phyloP scores from a whole-genome alignment of 1,140 invertebrate genomes.

The Trichonephila inaurata region DNA sequence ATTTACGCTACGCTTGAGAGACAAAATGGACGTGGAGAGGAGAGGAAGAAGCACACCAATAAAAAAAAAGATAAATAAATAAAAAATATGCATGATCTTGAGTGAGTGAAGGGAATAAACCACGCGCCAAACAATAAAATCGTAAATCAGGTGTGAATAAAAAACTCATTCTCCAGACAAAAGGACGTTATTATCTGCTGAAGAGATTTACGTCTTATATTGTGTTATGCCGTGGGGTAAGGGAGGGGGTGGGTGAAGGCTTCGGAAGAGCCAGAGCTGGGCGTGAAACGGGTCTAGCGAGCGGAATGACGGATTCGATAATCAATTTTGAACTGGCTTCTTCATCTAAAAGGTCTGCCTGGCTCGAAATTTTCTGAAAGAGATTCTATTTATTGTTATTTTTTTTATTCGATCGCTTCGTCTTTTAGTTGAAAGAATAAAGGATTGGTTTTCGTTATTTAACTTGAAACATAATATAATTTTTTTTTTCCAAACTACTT shows the following conservation, averaged over 20 bases:
- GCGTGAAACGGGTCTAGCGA: neutral
- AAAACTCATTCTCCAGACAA: conserved; percentile 48
- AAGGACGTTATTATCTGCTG: conserved; percentile 39
- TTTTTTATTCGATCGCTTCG: too few relatives aligned
- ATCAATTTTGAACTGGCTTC: conserved; percentile 49
- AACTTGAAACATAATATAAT: neutral
- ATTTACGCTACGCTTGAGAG: conserved; percentile 35
- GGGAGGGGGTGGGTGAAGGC: neutral
- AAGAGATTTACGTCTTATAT: conserved; percentile 65
- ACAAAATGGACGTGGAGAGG: neutral
- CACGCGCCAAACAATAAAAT: conserved; percentile 44
- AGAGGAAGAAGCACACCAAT: neutral
- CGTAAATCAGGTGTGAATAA: conserved; percentile 67
- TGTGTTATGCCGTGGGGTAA: conserved; percentile 14
- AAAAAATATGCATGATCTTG: conserved; percentile 42
- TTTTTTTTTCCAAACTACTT: neutral
- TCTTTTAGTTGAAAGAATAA: neutral
- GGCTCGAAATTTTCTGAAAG: neutral
- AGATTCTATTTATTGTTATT: neutral
- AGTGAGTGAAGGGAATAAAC: conserved; percentile 1
- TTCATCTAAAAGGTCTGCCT: neutral
- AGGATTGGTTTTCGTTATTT: neutral
- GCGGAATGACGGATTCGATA: conserved; percentile 59
- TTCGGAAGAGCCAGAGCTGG: neutral
- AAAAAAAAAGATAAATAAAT: neutral